phyloP scores from a whole-genome alignment of 2,888 invertebrate species.

The Sabatieria punctata region DNA sequence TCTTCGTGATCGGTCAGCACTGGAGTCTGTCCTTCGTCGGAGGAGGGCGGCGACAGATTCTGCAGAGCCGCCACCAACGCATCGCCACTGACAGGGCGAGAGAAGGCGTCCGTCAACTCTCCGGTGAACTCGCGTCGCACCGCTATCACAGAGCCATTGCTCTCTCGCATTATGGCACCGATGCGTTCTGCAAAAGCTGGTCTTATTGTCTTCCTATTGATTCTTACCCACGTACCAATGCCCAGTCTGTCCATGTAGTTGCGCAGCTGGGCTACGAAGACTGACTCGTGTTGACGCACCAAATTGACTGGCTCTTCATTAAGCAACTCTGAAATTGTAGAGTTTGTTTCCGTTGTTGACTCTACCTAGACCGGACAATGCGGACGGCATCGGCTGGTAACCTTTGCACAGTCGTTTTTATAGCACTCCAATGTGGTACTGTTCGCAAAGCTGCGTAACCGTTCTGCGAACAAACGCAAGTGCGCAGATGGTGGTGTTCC shows the following conservation, averaged over 20 bases:
- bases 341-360: too few species aligned
- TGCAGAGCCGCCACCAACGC: too few species aligned
- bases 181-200: neutral
- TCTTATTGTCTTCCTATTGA: too few species aligned
- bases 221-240: too few species aligned
- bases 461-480: too few species aligned
- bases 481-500: too few species aligned
- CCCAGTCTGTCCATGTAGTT: neutral
- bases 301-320: neutral
- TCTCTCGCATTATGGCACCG: neutral
- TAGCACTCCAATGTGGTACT: too few species aligned
- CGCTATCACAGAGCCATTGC: neutral
- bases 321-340: neutral
- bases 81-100: neutral
- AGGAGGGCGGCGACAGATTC: neutral
- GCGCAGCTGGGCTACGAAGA: neutral
- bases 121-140: neutral
- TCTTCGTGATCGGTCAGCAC: neutral
- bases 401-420: too few species aligned
- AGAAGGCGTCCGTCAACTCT: neutral
- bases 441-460: too few species aligned
- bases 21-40: neutral
- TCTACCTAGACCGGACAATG: too few species aligned
- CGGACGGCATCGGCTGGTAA: too few species aligned
- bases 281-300: neutral